Evolutionary conservation across 2,888 invertebrate genomes (phyloP), one percentile per base, ranked within the genome.

Genomic region (Idaea aversata): DNA sequence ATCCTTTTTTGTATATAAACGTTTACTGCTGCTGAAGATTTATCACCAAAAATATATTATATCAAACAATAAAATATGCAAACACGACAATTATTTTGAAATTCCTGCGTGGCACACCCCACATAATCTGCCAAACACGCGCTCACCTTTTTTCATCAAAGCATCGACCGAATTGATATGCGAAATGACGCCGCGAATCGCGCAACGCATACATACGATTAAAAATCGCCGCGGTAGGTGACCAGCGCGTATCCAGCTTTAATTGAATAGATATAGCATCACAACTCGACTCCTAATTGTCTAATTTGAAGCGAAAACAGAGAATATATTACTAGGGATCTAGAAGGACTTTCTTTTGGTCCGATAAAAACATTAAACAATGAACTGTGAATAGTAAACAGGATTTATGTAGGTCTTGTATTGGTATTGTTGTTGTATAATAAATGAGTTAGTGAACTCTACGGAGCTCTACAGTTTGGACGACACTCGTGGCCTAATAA

Each of bases 191-290:
- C 75, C 82, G 85, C 81, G 83, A 82, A 82, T 88, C 90, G 92
- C 92, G 87, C 88, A 85, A 83, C 75, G 92, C 88, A 92, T 93
- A 91, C 93, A 91, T 92, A 93, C 86, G 87, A 91, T 88, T 90
- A 90, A 92, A 88, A 93, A 91, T 90, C 93, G 78, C 76, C 82
- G 92, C 91, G 91, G 93, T 90, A 91, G 93, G 93, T 92, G 87
- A 83, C 87, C 84, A 79, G 78, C 75, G 87, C 89, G 87, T 88
- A 88, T 79, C 78, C 86, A 76, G 92, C 85, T 91, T 91, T 92
- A 93, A 93, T 92, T 90, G 80, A 88, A 93, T 93, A 92, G 92
- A 90, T 90, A 82, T 84, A 82, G 85, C 85, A 78, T 78, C 88
- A 86, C 86, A 85, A 69, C 64, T 70, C 80, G 93, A 90, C 90